Evolutionary conservation across 2,797 vertebrate species (phyloP).

Genomic region (Gobionotothen gibberifrons): DNA sequence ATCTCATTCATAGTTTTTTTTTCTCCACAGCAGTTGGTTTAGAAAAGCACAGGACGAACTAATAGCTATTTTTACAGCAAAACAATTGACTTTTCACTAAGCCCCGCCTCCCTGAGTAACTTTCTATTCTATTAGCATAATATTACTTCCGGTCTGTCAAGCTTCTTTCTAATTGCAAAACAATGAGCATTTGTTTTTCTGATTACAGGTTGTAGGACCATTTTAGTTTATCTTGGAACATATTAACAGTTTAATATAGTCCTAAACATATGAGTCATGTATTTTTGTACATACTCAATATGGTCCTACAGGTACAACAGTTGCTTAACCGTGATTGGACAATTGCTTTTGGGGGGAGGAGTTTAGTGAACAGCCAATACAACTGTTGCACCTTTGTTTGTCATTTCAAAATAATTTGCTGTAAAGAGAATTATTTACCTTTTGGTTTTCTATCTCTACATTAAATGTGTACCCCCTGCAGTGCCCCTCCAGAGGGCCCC

Average conservation of each 20-base stretch:
- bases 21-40: slow-evolving; percentile 10
- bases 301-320: background rate
- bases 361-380: background rate
- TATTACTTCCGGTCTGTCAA: background rate
- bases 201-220: too few species aligned
- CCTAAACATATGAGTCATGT: background rate
- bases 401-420: slow-evolving; percentile 9
- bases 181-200: too few species aligned
- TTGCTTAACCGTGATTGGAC: background rate
- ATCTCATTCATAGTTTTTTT: slow-evolving; percentile 3
- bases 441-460: background rate
- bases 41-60: background rate
- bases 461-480: background rate
- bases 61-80: background rate
- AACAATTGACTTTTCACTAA: slow-evolving; percentile 1
- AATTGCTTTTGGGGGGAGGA: background rate
- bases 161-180: background rate
- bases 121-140: background rate
- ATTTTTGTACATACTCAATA: background rate
- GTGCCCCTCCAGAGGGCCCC: slow-evolving; percentile 6
- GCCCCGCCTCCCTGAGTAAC: background rate
- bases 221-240: background rate
- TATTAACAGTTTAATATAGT: background rate
- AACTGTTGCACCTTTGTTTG: background rate
- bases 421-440: background rate